These are phyloP conservation scores for Molanna angustata DNA, from an alignment of 2,888 invertebrate genomes.

Conservation along the genomic window DNA sequence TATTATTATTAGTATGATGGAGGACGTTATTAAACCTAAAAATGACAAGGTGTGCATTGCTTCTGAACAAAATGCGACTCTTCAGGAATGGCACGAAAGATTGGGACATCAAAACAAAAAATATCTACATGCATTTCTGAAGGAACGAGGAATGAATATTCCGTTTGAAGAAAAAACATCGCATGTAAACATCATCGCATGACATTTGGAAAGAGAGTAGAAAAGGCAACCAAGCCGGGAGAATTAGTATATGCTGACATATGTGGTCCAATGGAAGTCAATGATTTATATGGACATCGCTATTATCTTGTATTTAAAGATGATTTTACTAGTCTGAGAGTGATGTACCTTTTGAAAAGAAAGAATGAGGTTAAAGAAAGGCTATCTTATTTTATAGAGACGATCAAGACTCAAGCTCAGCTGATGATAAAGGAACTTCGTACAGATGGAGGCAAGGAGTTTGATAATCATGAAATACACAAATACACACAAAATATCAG, in stretches of 20 bases:
- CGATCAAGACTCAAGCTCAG: neutral
- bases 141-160: neutral
- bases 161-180: slow-evolving; percentile 1
- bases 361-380: neutral
- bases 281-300: neutral
- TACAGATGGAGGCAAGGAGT: neutral
- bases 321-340: neutral
- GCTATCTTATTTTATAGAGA: neutral
- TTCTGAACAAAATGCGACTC: neutral
- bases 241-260: neutral
- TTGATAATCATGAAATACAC: neutral
- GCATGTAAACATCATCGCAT: neutral
- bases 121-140: neutral
- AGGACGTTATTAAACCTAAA: neutral
- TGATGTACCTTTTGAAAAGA: neutral
- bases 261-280: neutral
- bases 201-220: neutral
- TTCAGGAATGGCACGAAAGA: slow-evolving; percentile 1
- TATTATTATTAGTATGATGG: too few relatives aligned
- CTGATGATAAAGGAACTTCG: neutral
- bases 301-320: neutral
- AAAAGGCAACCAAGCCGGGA: neutral
- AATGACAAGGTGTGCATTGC: neutral
- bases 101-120: slow-evolving; percentile 3
- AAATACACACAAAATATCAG: neutral